A percentile compares a stretch with the other conserved stretches of the same genome.
Conservation (phyloP, 2,113 vertebrate genomes). For the Mugil cephalus region DNA sequence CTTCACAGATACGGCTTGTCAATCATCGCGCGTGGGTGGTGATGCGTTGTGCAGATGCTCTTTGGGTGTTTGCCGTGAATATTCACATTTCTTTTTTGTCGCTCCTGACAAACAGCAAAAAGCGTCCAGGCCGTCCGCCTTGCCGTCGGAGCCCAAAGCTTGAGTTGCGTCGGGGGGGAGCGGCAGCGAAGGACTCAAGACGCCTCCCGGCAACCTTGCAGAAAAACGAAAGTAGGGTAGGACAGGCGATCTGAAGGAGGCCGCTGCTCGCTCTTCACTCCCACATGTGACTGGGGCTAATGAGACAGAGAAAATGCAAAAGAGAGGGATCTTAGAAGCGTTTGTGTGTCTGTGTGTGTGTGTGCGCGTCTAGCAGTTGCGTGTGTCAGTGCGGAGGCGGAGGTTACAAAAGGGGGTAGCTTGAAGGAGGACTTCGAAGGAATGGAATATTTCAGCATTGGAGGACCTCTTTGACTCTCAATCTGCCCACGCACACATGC, state of each 20-base stretch:
- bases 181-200: conserved; percentile 16
- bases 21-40: conserved; percentile 70
- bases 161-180: too few species aligned
- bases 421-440: conserved; percentile 58
- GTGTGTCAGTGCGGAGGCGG: conserved; percentile 42
- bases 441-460: conserved; percentile 57
- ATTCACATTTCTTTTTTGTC: conserved; percentile 2
- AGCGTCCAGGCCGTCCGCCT: too few species aligned
- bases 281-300: conserved; percentile 67
- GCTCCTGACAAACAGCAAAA: conserved; percentile 6
- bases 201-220: conserved; percentile 35
- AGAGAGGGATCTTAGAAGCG: conserved; percentile 25
- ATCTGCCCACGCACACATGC: conserved; percentile 47
- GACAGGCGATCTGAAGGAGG: conserved; percentile 40
- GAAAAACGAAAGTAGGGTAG: conserved; percentile 22
- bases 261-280: conserved; percentile 57
- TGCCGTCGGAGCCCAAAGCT: too few species aligned
- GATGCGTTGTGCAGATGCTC: conserved; percentile 25
- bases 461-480: conserved; percentile 59
- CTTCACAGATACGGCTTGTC: conserved; percentile 56
- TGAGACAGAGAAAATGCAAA: conserved; percentile 68
- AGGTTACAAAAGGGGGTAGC: conserved; percentile 58
- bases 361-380: conserved; percentile 8
- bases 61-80: conserved; percentile 29
- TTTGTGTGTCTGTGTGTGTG: conserved; percentile 16